Conservation (phyloP, 2,888 invertebrate genomes). For the Calameuta idolon region DNA sequence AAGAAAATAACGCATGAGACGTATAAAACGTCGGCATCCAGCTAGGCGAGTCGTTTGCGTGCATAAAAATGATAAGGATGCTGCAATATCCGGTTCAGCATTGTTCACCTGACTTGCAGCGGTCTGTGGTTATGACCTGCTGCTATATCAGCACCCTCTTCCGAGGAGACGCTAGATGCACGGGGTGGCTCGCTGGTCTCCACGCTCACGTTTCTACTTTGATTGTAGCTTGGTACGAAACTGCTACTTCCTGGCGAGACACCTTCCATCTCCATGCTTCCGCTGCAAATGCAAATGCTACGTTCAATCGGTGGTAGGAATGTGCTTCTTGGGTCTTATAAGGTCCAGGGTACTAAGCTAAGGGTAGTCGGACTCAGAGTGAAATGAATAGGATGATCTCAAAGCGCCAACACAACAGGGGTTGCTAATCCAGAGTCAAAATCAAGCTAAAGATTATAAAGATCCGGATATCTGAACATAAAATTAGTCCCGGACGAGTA, state of each 20-base stretch:
- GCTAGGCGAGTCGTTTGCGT: too few relatives aligned
- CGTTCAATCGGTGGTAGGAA: background rate
- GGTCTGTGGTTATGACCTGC: constrained; percentile 59
- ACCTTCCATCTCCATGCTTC: constrained; percentile 65
- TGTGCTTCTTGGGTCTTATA: background rate
- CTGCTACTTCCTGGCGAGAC: constrained; percentile 63
- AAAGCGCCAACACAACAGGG: constrained; percentile 10
- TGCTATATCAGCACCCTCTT: constrained; percentile 57
- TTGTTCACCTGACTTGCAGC: constrained; percentile 56
- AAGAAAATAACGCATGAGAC: too few relatives aligned
- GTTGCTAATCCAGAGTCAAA: constrained; percentile 5
- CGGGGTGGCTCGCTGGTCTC: constrained; percentile 67
- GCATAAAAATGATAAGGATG: background rate
- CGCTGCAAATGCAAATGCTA: constrained; percentile 41
- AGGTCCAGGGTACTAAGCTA: constrained; percentile 7
- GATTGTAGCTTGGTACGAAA: constrained; percentile 60
- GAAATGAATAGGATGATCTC: constrained; percentile 7
- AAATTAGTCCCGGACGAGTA: background rate
- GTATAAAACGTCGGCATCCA: too few relatives aligned
- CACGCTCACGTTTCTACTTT: constrained; percentile 64
- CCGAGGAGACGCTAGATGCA: constrained; percentile 66
- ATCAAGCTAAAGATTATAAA: background rate
- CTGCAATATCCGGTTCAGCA: background rate
- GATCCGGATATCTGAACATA: background rate
- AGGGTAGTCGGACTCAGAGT: constrained; percentile 2